These are phyloP conservation scores for Vespertilio murinus DNA, from an alignment of 2,797 vertebrate genomes.

Conservation along the genomic window DNA sequence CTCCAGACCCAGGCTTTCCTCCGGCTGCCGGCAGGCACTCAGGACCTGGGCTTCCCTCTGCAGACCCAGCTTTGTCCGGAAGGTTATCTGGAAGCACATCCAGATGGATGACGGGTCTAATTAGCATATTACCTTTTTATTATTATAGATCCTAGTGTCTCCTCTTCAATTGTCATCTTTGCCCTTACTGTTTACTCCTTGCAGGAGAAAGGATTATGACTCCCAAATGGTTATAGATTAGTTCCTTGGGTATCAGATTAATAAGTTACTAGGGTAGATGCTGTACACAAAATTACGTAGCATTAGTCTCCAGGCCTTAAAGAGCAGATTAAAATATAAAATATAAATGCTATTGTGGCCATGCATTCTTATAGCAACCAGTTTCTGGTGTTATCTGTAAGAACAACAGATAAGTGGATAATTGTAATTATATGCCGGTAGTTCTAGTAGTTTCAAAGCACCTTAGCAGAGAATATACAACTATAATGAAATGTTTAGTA, in stretches of 20 bases:
- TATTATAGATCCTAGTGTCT: background rate
- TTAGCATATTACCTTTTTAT: too few relatives aligned
- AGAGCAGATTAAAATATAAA: background rate
- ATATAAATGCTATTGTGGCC: background rate
- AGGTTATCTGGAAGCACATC: too few relatives aligned
- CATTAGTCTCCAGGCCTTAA: background rate
- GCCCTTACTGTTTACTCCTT: background rate
- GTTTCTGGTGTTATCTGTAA: background rate
- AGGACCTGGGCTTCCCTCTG: too few relatives aligned
- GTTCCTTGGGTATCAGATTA: background rate
- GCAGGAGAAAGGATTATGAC: background rate
- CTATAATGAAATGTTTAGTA: background rate
- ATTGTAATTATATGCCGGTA: background rate
- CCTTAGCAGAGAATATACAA: background rate
- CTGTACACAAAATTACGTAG: background rate
- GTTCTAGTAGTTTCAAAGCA: background rate
- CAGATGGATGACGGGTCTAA: too few relatives aligned
- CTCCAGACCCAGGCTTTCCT: too few relatives aligned
- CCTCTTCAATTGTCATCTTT: constrained; percentile 12
- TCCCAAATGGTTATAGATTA: background rate
- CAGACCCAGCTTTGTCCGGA: accelerated
- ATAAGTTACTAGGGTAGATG: background rate
- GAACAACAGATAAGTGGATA: background rate
- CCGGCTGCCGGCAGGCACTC: too few relatives aligned
- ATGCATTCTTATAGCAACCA: background rate